Conservation (phyloP, 92 coral and sea anemone species). For the Phenganax marumi region DNA sequence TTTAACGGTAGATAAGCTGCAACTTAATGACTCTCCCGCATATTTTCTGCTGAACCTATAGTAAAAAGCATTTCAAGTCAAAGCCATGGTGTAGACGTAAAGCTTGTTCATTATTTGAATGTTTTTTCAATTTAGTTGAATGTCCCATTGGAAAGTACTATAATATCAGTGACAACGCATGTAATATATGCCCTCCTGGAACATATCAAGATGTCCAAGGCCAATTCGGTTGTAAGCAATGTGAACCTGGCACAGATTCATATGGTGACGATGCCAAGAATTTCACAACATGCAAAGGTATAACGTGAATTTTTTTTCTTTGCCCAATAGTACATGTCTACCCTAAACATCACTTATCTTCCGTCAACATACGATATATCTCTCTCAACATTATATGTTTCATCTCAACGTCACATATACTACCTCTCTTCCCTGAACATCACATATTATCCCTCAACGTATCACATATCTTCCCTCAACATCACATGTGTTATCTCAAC, state of each 20-base stretch:
- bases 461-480: no score
- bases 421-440: no score
- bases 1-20: no score
- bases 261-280: slow-evolving; percentile 86
- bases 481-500: no score
- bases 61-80: no score
- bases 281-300: slow-evolving; percentile 91
- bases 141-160: slow-evolving; percentile 86
- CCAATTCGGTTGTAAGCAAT: slow-evolving; percentile 67
- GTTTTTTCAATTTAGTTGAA: slow-evolving; percentile 61
- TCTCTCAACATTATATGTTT: no score
- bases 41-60: no score
- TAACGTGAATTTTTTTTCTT: not conserved
- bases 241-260: slow-evolving; percentile 83
- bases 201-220: slow-evolving; percentile 82
- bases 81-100: no score
- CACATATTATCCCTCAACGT: no score
- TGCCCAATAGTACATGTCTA: not conserved
- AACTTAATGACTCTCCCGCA: no score
- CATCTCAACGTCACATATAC: no score
- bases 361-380: no score
- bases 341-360: not conserved
- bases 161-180: slow-evolving; percentile 66
- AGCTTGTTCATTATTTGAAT: not conserved
- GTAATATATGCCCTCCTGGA: slow-evolving; percentile 73